Conservation (phyloP, 2,797 vertebrate species). For the Pteropus rufus region DNA sequence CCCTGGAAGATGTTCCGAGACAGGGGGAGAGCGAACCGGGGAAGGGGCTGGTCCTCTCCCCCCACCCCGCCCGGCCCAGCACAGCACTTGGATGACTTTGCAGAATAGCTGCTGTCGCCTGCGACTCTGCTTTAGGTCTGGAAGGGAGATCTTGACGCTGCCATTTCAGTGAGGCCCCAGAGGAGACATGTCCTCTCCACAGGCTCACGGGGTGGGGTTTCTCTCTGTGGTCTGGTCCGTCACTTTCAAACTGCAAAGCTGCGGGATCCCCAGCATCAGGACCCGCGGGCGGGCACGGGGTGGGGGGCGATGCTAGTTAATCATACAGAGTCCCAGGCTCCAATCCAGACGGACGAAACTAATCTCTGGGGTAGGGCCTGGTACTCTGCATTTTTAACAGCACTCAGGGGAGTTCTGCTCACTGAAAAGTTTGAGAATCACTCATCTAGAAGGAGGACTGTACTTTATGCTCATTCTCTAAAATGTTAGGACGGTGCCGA, state of each 20-base stretch:
- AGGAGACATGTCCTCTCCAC: neutral
- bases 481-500: neutral
- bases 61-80: neutral
- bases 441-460: neutral
- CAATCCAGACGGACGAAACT: neutral
- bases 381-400: neutral
- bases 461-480: neutral
- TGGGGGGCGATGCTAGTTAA: neutral
- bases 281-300: rapidly evolving
- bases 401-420: neutral
- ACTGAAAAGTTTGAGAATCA: neutral
- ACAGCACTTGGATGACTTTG: slow-evolving; percentile 15
- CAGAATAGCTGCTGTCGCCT: neutral
- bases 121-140: neutral
- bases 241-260: neutral
- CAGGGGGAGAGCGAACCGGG: neutral
- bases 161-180: neutral
- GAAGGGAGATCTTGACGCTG: neutral
- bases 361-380: neutral
- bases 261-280: neutral
- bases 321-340: neutral
- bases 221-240: neutral
- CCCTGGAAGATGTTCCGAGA: neutral
- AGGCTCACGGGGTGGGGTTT: neutral
- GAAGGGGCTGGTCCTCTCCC: neutral